Base-by-base conservation (phyloP, 2,113 vertebrate species). In the Pampusana beccarii region DNA sequence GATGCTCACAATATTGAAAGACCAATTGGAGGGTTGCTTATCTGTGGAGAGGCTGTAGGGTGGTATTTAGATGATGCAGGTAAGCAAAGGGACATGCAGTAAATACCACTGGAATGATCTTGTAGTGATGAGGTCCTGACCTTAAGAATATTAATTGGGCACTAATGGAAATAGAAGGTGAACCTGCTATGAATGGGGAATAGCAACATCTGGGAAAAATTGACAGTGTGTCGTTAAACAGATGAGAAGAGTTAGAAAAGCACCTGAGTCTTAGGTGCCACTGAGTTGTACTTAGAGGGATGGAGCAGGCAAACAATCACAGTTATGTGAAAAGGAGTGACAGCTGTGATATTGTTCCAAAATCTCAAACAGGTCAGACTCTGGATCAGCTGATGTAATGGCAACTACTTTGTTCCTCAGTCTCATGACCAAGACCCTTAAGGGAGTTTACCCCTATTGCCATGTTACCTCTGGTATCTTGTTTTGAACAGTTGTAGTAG, bases 391-490 rank as follows among this genome's bases (percentile, higher is more conserved):
- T 50, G 33, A 25, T 72, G 53, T 54, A 16, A 38, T 34, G 60
- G 50, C 33, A 81, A 3, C 60, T 56, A 7, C 51, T 61, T 87
- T 46, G 16, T 84, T 80, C 23, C 46, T 9, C 20, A 13, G 48
- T 56, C 33, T 33, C 4, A 4, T 11, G 50, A 56, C 60, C 38
- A 28, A 72, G 64, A 80, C 31, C 5, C 15, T 23, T 65, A 21
- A 28, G 2, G 38, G 33, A 11, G 5, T 69, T 87, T 92, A 13
- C 8, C 38, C 13, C 29, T 66, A 50, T 9, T 31, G 21, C 5
- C 0, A 0, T 29, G 18, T 33, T 24, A 14, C 31, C n/a, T 7
- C n/a, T 42, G 16, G 0, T 73, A 24, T 61, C 23, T 65, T 62
- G 24, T 67, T 88, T 86, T 75, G 42, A 71, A 44, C 13, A n/a